These are phyloP conservation scores for Melitaea athalia DNA, from an alignment of 2,888 invertebrate genomes.

Conservation along the genomic window DNA sequence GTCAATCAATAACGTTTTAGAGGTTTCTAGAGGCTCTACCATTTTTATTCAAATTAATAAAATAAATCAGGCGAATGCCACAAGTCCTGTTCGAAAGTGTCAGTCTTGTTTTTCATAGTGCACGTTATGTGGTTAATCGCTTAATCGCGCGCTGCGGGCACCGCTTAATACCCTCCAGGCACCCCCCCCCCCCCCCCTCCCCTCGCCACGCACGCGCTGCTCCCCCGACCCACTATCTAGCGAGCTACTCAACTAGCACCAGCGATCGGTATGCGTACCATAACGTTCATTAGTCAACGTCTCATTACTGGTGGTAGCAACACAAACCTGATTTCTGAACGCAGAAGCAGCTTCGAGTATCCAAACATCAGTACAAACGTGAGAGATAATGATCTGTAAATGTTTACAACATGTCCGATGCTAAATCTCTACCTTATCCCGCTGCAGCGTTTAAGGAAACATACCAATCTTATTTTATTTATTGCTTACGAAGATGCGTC, in stretches of 20 bases:
- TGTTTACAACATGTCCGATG: not conserved
- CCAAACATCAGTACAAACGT: not conserved
- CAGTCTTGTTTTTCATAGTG: constrained; percentile 9
- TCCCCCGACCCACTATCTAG: not conserved
- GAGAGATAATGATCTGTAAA: not conserved
- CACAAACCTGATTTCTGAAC: not conserved
- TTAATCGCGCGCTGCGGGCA: constrained; percentile 21
- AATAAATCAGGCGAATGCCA: not conserved
- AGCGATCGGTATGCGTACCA: too few species aligned
- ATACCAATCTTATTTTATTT: constrained; percentile 7
- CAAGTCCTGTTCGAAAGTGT: not conserved
- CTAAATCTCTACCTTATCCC: not conserved
- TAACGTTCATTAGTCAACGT: not conserved
- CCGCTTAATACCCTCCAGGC: constrained; percentile 20
- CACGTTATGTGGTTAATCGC: constrained; percentile 24
- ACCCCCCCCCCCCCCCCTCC: not conserved
- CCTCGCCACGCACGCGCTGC: not conserved
- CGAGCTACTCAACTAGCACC: constrained; percentile 10
- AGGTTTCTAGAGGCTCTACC: too few species aligned
- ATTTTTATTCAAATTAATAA: not conserved
- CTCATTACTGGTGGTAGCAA: not conserved
- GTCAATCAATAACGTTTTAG: too few species aligned
- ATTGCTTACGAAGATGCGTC: constrained; percentile 10
- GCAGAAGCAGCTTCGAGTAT: not conserved
- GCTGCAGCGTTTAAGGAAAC: not conserved